Base-by-base conservation (phyloP, 2,797 vertebrate genomes). In the Peromyscus eremicus region DNA sequence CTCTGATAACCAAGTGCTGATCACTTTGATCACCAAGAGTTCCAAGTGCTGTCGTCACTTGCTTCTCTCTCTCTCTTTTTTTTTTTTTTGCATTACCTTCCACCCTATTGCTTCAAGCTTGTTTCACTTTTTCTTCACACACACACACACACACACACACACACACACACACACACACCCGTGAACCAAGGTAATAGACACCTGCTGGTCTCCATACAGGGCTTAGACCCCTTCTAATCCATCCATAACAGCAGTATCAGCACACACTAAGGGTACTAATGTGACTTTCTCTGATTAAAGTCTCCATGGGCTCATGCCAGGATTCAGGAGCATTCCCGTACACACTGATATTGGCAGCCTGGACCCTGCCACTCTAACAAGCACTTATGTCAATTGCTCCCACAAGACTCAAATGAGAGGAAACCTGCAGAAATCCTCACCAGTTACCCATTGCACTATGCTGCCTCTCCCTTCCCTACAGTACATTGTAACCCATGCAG, bases 101-200 rank as follows among this genome's bases (percentile, higher is more conserved):
- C 19, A n/a, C 34, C 19, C n/a, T 57, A 17, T 32, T 73, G 84
- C 43, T 73, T 95, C 25, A 9, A 3, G 40, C 70, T 89, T 49
- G 32, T 86, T 76, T 91, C 66, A 25, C 17, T 77, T 91, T 91
- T 75, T 89, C 84, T 84, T 82, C 80, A 57, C 49, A 52, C 49
- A 49, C 46, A 49, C 46, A 49, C 46, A 49, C 46, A 49, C 46
- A 49, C 46, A 49, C 46, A 49, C 46, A 49, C 46, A 49, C 43
- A 46, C 43, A 46, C 43, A 46, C 43, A 46, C 43, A 46, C 43
- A 46, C 43, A 46, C 9, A 16, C 25, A 7, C 27, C 64, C 11
- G 52, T 8, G 27, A 75, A 46, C 76, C 10, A 77, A 49, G 43
- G 14, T 49, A 83, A 73, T 8, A 52, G 46, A 75, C 37, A 46